Base-by-base conservation (phyloP, 1,140 invertebrate species). In the Reticulitermes speratus region DNA sequence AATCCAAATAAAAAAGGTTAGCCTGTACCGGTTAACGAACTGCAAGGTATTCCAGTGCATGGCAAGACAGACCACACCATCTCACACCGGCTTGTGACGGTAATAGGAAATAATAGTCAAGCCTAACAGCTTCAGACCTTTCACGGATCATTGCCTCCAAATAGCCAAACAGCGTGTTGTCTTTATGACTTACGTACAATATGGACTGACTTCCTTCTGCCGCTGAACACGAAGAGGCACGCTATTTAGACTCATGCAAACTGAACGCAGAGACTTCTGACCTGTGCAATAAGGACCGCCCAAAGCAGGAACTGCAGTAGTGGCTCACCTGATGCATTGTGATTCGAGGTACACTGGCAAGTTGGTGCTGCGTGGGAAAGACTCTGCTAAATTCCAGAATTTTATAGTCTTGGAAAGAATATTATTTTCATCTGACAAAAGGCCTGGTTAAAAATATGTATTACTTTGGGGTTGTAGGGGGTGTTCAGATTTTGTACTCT, bases 161-260 rank as follows among this genome's bases (percentile, higher is more conserved):
- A 75, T 30, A 75, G 16, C 65, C 65, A 75, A 75, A 75, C 65
- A 75, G 65, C 65, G 65, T 75, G 65, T 75, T 75, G 65, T 75
- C 65, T 75, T 75, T 75, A 75, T 75, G 25, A 75, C 11, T 6
- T 75, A 25, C 65, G 25, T 30, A 75, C 65, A 75, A 30, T 75
- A 30, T 30, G 65, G 12, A n/a, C 16, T 75, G n/a, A 11, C 7
- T 25, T 30, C n/a, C 9, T 30, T 25, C 6, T 75, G 25, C 3
- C n/a, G 8, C 16, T 75, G n/a, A 0, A 30, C 14, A 75, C 65
- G 19, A 5, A 21, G 14, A 55, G 19, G 2, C 1, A 55, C 5
- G 19, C 52, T 55, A 19, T 55, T 55, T 0, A 55, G 19, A 55
- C 52, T 1, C 52, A 21, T 21, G 8, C 65, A 30, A 30, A 75